Evolutionary conservation across 2,888 invertebrate genomes (phyloP).

Genomic region (Polydesmus complanatus): DNA sequence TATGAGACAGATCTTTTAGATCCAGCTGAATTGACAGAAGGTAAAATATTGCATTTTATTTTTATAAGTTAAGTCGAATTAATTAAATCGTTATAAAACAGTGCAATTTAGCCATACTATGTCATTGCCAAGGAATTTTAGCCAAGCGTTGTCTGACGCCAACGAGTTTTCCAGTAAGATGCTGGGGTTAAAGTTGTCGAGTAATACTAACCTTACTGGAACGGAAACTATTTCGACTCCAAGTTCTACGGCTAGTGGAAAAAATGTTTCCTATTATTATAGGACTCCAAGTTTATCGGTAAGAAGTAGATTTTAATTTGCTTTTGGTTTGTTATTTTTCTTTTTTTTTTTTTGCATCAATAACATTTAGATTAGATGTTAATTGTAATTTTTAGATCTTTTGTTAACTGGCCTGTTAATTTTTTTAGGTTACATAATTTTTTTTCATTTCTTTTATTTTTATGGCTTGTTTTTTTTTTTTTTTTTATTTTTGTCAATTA

Average conservation of each 20-base stretch:
- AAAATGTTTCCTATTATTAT: constrained; percentile 18
- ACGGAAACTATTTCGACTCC: constrained; percentile 16
- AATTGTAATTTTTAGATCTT: too few relatives aligned
- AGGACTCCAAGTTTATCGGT: constrained; percentile 19
- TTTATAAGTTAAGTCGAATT: too few relatives aligned
- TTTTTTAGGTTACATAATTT: background rate
- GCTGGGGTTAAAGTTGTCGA: constrained; percentile 3
- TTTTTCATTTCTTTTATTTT: constrained; percentile 12
- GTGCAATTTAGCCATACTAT: constrained; percentile 34
- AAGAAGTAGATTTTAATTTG: constrained; percentile 1
- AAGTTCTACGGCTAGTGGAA: background rate
- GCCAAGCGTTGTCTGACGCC: constrained; percentile 5
- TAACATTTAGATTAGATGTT: background rate
- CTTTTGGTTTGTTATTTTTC: too few relatives aligned
- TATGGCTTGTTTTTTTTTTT: constrained; percentile 12
- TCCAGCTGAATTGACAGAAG: constrained; percentile 20
- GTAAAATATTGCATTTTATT: constrained; percentile 13
- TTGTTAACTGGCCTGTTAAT: background rate
- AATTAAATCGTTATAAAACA: too few relatives aligned
- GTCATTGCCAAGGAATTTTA: constrained; percentile 36
- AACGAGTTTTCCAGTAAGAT: background rate
- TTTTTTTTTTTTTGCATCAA: background rate
- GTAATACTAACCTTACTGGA: background rate
- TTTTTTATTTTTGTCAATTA: constrained; percentile 5
- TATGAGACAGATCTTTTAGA: constrained; percentile 19